phyloP scores from a whole-genome alignment of 64 coral and sea anemone species.

The Dendronephthya gigantea region DNA sequence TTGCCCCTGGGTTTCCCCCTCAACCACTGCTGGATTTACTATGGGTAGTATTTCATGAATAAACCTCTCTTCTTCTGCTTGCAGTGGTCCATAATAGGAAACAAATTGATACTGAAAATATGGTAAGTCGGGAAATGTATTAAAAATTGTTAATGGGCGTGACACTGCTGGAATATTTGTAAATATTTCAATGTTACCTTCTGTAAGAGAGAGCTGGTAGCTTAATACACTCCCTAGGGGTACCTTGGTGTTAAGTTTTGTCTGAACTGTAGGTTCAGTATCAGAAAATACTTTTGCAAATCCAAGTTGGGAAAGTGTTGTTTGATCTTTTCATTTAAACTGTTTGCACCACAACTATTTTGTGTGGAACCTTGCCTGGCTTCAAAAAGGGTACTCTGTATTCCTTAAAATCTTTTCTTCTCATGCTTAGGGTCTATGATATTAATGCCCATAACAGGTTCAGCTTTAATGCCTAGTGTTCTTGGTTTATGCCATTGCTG shows the following conservation, averaged over 20 bases:
- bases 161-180: constrained; percentile 19
- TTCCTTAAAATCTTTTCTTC: constrained; percentile 17
- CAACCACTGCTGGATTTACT: constrained; percentile 16
- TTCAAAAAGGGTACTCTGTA: constrained; percentile 36
- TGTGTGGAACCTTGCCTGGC: neutral
- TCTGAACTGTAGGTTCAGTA: too few relatives aligned
- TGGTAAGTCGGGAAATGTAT: constrained; percentile 39
- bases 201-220: constrained; percentile 40
- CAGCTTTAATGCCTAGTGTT: constrained; percentile 33
- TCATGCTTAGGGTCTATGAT: constrained; percentile 27
- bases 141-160: constrained; percentile 7
- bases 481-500: constrained; percentile 59
- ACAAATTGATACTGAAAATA: neutral
- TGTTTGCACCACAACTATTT: neutral
- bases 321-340: neutral
- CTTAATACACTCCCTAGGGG: constrained; percentile 45
- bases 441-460: constrained; percentile 40
- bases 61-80: constrained; percentile 21
- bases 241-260: neutral
- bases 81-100: constrained; percentile 25
- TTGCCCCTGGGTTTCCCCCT: constrained; percentile 45
- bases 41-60: constrained; percentile 11
- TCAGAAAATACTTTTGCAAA: too few relatives aligned
- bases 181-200: constrained; percentile 34
- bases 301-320: neutral